Conservation (phyloP, 2,113 vertebrate species). For the Salvelinus sp. region DNA sequence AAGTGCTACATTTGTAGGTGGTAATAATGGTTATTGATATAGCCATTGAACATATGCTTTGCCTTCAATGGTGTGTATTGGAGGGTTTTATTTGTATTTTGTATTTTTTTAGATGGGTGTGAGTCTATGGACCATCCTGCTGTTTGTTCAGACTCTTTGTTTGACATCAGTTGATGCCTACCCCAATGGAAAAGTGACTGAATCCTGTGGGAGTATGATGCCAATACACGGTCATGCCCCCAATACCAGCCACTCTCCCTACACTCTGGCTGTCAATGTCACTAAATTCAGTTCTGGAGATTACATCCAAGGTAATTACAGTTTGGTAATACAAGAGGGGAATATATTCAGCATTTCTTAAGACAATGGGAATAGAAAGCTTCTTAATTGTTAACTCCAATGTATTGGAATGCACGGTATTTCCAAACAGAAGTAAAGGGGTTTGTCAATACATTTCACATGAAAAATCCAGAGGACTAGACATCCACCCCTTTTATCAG, state of each 20-base stretch:
- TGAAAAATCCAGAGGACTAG: no score
- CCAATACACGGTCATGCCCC: slow-evolving; percentile 70
- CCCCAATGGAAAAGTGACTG: slow-evolving; percentile 69
- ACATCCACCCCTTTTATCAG: background rate
- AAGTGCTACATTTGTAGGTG: no score
- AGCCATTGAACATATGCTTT: no score
- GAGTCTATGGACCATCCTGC: slow-evolving; percentile 17
- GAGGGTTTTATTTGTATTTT: no score
- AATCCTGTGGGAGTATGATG: slow-evolving; percentile 75
- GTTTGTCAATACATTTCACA: background rate
- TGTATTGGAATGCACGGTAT: no score
- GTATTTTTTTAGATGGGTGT: slow-evolving; percentile 62
- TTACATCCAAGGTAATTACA: slow-evolving; percentile 74
- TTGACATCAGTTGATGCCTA: slow-evolving; percentile 58
- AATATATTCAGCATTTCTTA: no score
- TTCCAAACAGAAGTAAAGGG: no score
- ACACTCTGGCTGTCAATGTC: slow-evolving; percentile 67
- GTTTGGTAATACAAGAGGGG: background rate
- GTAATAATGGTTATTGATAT: no score
- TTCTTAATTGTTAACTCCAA: no score
- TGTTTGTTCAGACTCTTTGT: slow-evolving; percentile 27
- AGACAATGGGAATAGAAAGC: no score
- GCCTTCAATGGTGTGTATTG: no score
- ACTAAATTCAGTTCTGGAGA: slow-evolving; percentile 76
- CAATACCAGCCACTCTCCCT: slow-evolving; percentile 51